Evolutionary conservation across 64 coral and sea anemone genomes (phyloP).

Genomic region (Acropora yongei): DNA sequence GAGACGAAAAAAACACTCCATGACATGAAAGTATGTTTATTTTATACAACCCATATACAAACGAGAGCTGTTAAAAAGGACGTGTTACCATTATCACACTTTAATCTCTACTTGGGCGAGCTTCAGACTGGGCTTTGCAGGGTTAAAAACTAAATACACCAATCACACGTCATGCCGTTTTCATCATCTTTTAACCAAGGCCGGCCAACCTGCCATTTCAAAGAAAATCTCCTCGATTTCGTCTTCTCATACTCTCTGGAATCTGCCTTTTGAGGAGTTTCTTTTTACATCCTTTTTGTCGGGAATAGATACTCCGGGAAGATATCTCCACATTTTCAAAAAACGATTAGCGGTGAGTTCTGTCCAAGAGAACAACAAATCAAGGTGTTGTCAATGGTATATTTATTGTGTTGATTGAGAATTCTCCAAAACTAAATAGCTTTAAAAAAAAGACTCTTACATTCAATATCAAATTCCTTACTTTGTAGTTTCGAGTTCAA

Average conservation of each 20-base stretch:
- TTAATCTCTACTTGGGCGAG: not conserved
- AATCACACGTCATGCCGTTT: slow-evolving; percentile 1
- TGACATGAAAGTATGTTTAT: too few species aligned
- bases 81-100: too few species aligned
- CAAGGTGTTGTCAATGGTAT: too few species aligned
- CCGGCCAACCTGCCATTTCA: slow-evolving; percentile 7
- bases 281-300: not conserved
- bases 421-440: too few species aligned
- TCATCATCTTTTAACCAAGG: not conserved
- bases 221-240: not conserved
- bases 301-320: not conserved
- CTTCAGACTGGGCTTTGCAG: not conserved
- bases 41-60: too few species aligned
- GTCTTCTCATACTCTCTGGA: slow-evolving; percentile 2
- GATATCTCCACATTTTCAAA: slow-evolving; percentile 17
- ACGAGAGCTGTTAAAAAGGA: too few species aligned
- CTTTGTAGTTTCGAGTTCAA: too few species aligned
- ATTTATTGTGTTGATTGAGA: too few species aligned
- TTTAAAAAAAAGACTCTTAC: too few species aligned
- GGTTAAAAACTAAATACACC: not conserved
- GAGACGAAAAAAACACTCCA: too few species aligned
- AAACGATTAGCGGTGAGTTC: not conserved
- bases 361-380: too few species aligned
- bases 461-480: too few species aligned
- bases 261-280: not conserved